A percentile compares a stretch with the other conserved stretches of the same genome.
phyloP scores from a whole-genome alignment of 1,140 invertebrate species.

The Hypsibius dujardini region DNA sequence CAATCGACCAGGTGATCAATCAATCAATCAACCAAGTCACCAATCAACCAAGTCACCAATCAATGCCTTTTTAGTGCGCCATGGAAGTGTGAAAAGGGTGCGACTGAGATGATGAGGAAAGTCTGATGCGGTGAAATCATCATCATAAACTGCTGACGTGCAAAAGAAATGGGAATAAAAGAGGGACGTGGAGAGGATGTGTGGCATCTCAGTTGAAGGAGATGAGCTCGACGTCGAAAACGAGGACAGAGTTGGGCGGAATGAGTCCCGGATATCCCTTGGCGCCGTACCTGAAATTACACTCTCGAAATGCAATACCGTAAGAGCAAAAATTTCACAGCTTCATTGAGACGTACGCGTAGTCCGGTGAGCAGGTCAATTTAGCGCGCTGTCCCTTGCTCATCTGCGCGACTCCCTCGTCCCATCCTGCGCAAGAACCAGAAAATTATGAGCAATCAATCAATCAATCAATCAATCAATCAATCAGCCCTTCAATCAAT shows the following conservation, averaged over 20 bases:
- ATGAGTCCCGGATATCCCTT: slow-evolving; percentile 78
- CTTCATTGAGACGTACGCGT: background rate
- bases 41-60: no score
- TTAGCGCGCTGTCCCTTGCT: slow-evolving; percentile 74
- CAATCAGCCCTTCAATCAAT: background rate
- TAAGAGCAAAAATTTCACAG: background rate
- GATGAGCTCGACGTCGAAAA: slow-evolving; percentile 84
- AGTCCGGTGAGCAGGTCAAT: slow-evolving; percentile 74
- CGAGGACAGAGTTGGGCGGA: slow-evolving; percentile 74
- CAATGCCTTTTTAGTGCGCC: no score
- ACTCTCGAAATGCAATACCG: background rate
- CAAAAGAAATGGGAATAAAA: no score
- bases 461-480: background rate
- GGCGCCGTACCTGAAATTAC: slow-evolving; percentile 52
- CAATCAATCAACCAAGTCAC: no score
- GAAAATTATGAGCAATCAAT: no score
- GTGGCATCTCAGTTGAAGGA: background rate
- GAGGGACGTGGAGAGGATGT: no score
- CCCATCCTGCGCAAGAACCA: slow-evolving; percentile 46
- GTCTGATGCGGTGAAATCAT: no score
- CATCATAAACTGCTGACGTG: no score
- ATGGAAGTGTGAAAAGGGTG: no score
- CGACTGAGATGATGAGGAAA: no score
- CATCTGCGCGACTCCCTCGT: slow-evolving; percentile 82
- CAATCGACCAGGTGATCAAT: no score